Evolutionary conservation across 2,113 vertebrate genomes (phyloP).

Genomic region (Cynocephalus volans): DNA sequence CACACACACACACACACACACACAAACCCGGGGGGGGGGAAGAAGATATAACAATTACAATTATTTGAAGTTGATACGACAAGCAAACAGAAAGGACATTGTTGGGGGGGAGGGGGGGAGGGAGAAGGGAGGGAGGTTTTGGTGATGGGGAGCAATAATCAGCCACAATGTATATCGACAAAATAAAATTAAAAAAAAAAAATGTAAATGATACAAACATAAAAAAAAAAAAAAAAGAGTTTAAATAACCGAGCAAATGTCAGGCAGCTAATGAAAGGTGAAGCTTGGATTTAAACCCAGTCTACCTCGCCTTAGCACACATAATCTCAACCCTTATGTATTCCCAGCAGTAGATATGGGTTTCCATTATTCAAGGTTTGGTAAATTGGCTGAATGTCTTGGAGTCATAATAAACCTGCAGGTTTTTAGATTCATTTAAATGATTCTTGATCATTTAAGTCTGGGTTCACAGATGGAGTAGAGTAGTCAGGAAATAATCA

Average conservation of each 20-base stretch:
- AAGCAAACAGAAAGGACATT: no score
- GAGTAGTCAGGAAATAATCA: slow-evolving; percentile 21
- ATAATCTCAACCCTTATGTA: not conserved
- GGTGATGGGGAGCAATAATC: no score
- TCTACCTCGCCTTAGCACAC: not conserved
- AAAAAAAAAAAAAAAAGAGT: no score
- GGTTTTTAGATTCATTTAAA: not conserved
- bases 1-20: no score
- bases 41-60: no score
- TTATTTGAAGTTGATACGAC: no score
- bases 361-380: not conserved
- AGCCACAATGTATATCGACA: no score
- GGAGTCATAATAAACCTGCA: not conserved
- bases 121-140: no score
- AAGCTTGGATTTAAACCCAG: not conserved
- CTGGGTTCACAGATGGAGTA: not conserved
- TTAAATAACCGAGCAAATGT: not conserved
- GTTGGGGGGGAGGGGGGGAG: no score
- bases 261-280: not conserved
- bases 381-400: not conserved
- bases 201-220: no score
- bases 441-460: not conserved
- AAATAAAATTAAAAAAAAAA: no score
- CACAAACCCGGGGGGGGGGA: no score
- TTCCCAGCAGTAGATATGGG: not conserved